Percentiles rank a stretch among this genome's conserved stretches.
Conservation (phyloP, 2,888 invertebrate genomes). For the Phengaris alcon region DNA sequence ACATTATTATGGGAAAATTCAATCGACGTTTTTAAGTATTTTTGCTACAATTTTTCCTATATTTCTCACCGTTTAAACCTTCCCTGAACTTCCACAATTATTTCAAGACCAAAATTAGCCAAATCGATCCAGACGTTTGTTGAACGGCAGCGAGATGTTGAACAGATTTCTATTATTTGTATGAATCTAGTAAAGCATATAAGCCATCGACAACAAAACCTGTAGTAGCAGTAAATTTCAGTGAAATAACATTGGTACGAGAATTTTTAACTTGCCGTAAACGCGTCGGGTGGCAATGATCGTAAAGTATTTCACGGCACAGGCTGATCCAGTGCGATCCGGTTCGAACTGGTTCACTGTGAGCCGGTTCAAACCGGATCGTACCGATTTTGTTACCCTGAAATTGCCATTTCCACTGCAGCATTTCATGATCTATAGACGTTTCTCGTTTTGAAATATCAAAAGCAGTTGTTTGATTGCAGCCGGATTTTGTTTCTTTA, state of each 20-base stretch:
- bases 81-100: too few relatives aligned
- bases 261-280: conserved; percentile 64
- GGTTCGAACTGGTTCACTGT: conserved; percentile 47
- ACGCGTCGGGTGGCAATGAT: conserved; percentile 56
- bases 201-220: conserved; percentile 29
- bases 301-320: conserved; percentile 65
- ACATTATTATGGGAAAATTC: too few relatives aligned
- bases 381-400: conserved; percentile 35
- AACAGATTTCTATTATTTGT: too few relatives aligned
- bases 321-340: conserved; percentile 45
- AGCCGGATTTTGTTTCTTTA: conserved; percentile 14
- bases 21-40: too few relatives aligned
- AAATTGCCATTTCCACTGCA: conserved; percentile 27
- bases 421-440: conserved; percentile 26
- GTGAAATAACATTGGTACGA: conserved; percentile 45
- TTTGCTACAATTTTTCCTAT: too few relatives aligned
- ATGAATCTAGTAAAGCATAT: neutral
- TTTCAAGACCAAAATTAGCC: too few relatives aligned
- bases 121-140: too few relatives aligned
- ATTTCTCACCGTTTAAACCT: too few relatives aligned
- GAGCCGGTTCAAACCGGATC: conserved; percentile 49
- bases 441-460: conserved; percentile 27
- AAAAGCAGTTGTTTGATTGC: conserved; percentile 19
- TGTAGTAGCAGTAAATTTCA: conserved; percentile 36
- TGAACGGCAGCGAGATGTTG: too few relatives aligned